phyloP scores from a whole-genome alignment of 2,797 vertebrate species.

The Euthynnus affinis region DNA sequence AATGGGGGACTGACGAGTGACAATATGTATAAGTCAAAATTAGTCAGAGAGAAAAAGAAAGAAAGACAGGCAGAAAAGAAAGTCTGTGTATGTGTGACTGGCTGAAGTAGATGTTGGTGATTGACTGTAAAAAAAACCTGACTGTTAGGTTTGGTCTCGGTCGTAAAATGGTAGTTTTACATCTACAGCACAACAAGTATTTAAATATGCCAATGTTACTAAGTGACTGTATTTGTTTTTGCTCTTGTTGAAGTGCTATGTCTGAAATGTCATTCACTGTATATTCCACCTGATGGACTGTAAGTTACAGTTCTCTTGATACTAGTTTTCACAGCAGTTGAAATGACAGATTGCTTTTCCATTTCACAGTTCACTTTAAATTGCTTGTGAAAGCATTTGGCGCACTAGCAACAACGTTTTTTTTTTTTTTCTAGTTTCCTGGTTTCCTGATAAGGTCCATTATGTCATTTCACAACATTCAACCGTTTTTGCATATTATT shows the following conservation, averaged over 20 bases:
- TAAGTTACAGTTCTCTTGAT: constrained; percentile 49
- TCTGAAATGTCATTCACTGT: constrained; percentile 50
- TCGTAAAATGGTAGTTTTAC: constrained; percentile 18
- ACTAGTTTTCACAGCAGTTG: constrained; percentile 53
- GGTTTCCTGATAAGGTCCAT: constrained; percentile 45
- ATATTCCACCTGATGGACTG: constrained; percentile 47
- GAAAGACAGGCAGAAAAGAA: constrained; percentile 38
- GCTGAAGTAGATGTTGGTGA: constrained; percentile 25
- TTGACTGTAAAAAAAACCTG: constrained; percentile 13
- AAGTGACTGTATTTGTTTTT: constrained; percentile 59
- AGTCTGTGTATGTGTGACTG: constrained; percentile 15
- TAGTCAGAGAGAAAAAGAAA: constrained; percentile 39
- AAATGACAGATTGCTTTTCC: constrained; percentile 65
- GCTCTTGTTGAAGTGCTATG: constrained; percentile 51
- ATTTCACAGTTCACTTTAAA: constrained; percentile 63
- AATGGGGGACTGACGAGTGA: constrained; percentile 71
- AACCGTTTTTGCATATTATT: constrained; percentile 5
- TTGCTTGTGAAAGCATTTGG: constrained; percentile 57
- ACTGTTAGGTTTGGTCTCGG: not conserved
- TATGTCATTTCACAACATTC: constrained; percentile 12
- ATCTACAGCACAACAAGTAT: not conserved
- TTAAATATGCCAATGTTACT: constrained; percentile 35
- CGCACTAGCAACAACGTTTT: constrained; percentile 18
- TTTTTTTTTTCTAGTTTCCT: constrained; percentile 35
- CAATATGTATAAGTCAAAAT: constrained; percentile 61